Percentiles rank a stretch among this genome's conserved stretches.
Conservation (phyloP, 2,113 vertebrate genomes). For the Neoarius graeffei region DNA sequence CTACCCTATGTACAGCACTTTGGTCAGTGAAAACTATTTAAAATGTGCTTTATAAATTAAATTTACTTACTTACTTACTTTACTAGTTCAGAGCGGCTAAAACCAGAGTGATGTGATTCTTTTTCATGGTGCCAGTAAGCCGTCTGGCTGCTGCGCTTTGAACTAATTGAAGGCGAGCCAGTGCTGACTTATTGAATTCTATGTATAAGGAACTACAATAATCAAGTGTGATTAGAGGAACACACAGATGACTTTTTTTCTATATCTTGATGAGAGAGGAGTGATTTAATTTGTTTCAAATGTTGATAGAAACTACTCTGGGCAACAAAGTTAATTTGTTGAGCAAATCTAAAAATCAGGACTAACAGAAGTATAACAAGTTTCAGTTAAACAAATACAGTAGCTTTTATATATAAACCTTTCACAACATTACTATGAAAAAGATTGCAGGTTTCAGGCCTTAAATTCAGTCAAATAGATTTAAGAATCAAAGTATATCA, state of each 20-base stretch:
- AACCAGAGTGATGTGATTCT: not conserved
- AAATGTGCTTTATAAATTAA: too few relatives aligned
- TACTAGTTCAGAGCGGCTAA: not conserved
- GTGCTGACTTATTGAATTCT: not conserved
- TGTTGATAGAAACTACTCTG: not conserved
- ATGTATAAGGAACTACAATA: not conserved
- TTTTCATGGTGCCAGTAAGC: not conserved
- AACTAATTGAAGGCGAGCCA: not conserved
- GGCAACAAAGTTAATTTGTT: not conserved
- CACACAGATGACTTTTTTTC: not conserved
- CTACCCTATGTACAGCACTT: too few relatives aligned
- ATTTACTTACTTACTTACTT: too few relatives aligned
- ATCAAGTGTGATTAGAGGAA: not conserved
- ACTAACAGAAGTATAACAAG: too few relatives aligned
- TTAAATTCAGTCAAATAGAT: not conserved
- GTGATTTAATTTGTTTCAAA: not conserved
- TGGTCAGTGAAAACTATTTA: too few relatives aligned
- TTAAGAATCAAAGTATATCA: not conserved
- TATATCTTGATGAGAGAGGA: not conserved
- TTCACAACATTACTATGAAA: too few relatives aligned
- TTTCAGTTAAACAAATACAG: too few relatives aligned
- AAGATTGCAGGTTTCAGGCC: not conserved
- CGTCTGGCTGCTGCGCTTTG: not conserved
- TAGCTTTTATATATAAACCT: too few relatives aligned
- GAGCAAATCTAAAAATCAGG: not conserved